Conservation (phyloP, 2,113 vertebrate genomes). For the Saimiri boliviensis region DNA sequence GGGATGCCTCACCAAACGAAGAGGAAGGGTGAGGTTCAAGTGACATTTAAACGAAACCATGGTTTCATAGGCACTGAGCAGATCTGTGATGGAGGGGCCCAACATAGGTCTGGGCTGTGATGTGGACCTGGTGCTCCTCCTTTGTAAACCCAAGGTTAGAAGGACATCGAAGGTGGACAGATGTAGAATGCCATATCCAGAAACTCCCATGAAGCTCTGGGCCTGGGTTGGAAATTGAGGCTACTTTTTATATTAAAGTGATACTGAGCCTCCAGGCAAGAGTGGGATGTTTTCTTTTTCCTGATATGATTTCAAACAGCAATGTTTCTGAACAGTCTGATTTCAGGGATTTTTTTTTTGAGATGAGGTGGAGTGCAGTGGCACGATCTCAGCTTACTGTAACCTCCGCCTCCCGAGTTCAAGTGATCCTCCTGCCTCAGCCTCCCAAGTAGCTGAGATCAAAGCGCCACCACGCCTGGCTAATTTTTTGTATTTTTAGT, state of each 20-base stretch:
- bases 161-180: neutral
- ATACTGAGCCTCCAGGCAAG: neutral
- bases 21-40: neutral
- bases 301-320: neutral
- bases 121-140: too few relatives aligned
- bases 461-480: too few relatives aligned
- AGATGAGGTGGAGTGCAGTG: too few relatives aligned
- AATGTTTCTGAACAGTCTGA: neutral
- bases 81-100: rapidly evolving
- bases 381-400: too few relatives aligned
- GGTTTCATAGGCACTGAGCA: neutral
- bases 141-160: neutral
- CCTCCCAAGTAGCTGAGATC: too few relatives aligned
- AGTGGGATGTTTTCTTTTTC: neutral
- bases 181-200: neutral
- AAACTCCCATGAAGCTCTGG: neutral
- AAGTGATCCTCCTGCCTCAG: too few relatives aligned
- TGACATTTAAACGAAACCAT: neutral
- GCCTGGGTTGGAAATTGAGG: neutral
- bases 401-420: too few relatives aligned
- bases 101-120: rapidly evolving
- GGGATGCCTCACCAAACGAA: neutral
- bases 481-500: too few relatives aligned
- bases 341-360: too few relatives aligned
- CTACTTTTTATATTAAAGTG: neutral